These are phyloP conservation scores for Deilephila porcellus DNA, from an alignment of 2,888 invertebrate species.

Conservation along the genomic window DNA sequence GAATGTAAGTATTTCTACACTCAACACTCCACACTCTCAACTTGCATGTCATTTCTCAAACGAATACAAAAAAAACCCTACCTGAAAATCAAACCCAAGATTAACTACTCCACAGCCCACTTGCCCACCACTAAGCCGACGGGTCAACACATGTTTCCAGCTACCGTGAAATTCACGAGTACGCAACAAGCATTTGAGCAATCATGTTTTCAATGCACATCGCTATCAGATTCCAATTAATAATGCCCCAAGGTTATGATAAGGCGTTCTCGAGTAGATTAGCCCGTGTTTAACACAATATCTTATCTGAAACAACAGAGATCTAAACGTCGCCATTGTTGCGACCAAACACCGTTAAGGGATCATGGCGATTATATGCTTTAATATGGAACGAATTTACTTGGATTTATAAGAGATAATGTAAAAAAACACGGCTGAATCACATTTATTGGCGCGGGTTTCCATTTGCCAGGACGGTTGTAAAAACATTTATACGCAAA, in stretches of 20 bases:
- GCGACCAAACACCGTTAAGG: neutral
- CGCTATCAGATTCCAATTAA: slow-evolving; percentile 21
- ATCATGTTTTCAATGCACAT: slow-evolving; percentile 12
- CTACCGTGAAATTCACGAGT: neutral
- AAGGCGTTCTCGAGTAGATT: slow-evolving; percentile 23
- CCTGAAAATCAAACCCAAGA: no score
- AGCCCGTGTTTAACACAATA: slow-evolving; percentile 4
- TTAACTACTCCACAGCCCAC: neutral
- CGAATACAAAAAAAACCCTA: no score
- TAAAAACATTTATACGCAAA: no score
- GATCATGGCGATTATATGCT: neutral
- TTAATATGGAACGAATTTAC: no score
- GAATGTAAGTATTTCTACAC: no score
- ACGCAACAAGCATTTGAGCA: neutral
- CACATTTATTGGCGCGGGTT: no score
- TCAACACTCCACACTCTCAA: no score
- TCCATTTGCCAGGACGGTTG: no score
- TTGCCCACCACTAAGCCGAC: no score
- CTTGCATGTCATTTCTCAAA: no score
- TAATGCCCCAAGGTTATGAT: slow-evolving; percentile 18
- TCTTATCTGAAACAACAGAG: slow-evolving; percentile 29
- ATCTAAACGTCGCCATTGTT: neutral
- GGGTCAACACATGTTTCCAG: neutral
- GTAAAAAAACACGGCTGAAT: no score
- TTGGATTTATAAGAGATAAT: no score